Base-by-base conservation (phyloP, 2,888 invertebrate species). In the Cephus pygmeus region DNA sequence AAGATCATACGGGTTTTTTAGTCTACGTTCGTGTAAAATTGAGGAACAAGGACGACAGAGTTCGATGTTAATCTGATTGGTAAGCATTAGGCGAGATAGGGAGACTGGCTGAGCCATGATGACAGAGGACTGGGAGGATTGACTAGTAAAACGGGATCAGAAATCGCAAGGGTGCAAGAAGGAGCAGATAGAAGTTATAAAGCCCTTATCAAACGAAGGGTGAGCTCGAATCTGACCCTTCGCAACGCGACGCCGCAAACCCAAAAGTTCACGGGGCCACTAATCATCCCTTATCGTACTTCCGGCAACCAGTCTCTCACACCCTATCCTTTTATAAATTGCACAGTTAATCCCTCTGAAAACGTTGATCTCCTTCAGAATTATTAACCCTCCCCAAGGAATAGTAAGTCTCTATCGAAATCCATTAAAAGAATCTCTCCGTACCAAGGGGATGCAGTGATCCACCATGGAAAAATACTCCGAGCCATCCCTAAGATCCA, bases 221-320 rank as follows among this genome's bases (percentile, higher is more conserved):
- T 23, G 34, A 34, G 4, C 34, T 4, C 6, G 71, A 71, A 33
- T 71, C 33, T 71, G 71, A 71, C 71, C 71, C 71, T 71, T 71
- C 12, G 34, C 31, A 71, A 31, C 31, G 31, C 71, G 71, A 71
- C 12, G 12, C 56, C 23, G 23, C 56, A 56, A 56, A 56, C 23
- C 56, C 56, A 2, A 56, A 56, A 71, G 33, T 71, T 71, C 31
- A 34, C 71, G 71, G 33, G 12, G 12, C 31, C 71, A 71, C 71
- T 71, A 71, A 71, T 71, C 71, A 71, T 71, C 71, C 71, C 33
- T 71, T 71, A 71, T 71, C 71, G 34, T 12, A 71, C 71, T 71
- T 71, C 71, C 71, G 71, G 71, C 71, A 71, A 71, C 31, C 71
- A 23, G 71, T 71, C 12, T 71, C 71, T 34, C 23, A 1, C 33